Evolutionary conservation across 2,113 vertebrate genomes (phyloP), one percentile per base, ranked within the genome.

Genomic region (Microcebus murinus): DNA sequence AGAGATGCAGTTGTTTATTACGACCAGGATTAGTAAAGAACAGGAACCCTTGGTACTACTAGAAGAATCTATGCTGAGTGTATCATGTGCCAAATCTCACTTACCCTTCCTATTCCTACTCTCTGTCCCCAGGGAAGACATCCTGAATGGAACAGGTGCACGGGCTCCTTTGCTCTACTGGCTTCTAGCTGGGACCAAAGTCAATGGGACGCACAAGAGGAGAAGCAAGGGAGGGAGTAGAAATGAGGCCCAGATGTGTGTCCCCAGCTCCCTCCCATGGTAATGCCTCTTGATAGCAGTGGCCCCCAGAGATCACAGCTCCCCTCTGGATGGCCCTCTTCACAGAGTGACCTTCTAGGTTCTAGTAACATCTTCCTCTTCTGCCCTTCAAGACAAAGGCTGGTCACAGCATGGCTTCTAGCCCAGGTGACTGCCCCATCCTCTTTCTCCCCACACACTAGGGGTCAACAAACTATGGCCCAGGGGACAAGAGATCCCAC

Each of bases 21-120:
- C 0, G 23, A 61, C 81, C 6, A 42, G 74, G 65, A 94, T 73
- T 65, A 45, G 36, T 81, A 36, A 74, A 65, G 42, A 83, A 95
- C 1, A 55, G 31, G 52, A 48, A 57, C 36, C 70, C 25, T 67
- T 2, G 27, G 27, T 42, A 12, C 48, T 42, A 12, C 48, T 6
- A 10, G 36, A 17, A 42, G 50, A 71, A 10, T 21, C 61, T n/a
- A 74, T 4, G 13, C 39, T 36, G 39, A 57, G 59, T 18, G 9
- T 4, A 11, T 3, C 1, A 0, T 48, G 14, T 34, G 13, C 42
- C 0, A 0, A 7, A 5, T 48, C 31, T 52, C 45, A 63, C 21
- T 27, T 70, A 70, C 73, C 42, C 67, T 23, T 63, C 29, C 36
- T 21, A 25, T 23, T 63, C 29, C 36, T 21, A 25, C 27, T 80